Percentiles rank a stretch among this genome's conserved stretches.
These are phyloP conservation scores for Heliopora coerulea DNA, from an alignment of 92 coral and sea anemone species.

Conservation along the genomic window DNA sequence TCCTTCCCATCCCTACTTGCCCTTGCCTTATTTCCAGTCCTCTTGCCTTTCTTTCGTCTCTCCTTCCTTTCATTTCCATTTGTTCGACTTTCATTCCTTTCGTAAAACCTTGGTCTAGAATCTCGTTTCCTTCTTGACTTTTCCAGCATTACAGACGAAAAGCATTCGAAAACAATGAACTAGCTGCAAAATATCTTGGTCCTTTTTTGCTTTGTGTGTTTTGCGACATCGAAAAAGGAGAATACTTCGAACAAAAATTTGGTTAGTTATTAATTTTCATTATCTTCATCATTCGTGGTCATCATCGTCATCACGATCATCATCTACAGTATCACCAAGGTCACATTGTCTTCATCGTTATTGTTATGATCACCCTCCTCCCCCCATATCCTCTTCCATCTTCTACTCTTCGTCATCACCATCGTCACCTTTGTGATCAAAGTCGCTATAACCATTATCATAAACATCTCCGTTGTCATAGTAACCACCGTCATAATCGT, in stretches of 20 bases:
- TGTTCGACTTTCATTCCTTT: not conserved
- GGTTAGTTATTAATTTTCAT: constrained; percentile 60
- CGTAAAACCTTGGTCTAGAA: not conserved
- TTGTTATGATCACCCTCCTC: no score
- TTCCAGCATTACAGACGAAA: constrained; percentile 78
- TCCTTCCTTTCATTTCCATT: no score
- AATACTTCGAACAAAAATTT: constrained; percentile 97
- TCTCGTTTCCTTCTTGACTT: not conserved
- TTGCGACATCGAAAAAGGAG: constrained; percentile 94
- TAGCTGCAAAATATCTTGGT: constrained; percentile 76
- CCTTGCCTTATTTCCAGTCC: not conserved
- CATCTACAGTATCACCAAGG: no score
- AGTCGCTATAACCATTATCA: no score
- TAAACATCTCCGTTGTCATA: no score
- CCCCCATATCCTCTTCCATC: no score
- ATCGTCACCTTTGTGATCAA: no score
- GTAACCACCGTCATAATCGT: no score
- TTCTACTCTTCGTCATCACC: no score
- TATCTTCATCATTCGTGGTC: not conserved
- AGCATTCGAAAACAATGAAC: constrained; percentile 69
- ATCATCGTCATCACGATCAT: no score
- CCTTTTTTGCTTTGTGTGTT: constrained; percentile 71
- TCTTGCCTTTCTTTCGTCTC: not conserved
- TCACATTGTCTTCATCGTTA: no score
- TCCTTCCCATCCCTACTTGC: not conserved